phyloP scores from a whole-genome alignment of 2,797 vertebrate genomes.

The Myiotriccus ornatus region DNA sequence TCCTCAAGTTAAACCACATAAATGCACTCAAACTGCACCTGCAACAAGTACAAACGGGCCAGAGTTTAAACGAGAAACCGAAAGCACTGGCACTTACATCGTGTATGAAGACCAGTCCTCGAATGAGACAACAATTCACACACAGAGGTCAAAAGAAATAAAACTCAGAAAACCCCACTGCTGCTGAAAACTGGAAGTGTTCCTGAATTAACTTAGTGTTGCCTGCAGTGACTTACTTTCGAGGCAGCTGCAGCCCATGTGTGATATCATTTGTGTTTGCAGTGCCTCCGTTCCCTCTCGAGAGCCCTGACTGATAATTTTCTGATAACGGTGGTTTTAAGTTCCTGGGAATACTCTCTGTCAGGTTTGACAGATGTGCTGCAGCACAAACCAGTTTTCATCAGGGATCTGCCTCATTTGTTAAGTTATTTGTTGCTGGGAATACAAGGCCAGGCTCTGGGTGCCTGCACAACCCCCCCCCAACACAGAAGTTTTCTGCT shows the following conservation, averaged over 20 bases:
- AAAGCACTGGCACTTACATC: neutral
- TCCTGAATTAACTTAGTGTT: neutral
- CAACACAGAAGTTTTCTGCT: too few species aligned
- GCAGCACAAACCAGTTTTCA: neutral
- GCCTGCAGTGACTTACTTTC: neutral
- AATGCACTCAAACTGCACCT: accelerated
- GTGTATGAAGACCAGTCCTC: accelerated
- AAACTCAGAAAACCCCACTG: neutral
- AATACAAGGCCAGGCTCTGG: neutral
- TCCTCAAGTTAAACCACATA: neutral
- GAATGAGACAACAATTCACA: neutral
- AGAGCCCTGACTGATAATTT: neutral
- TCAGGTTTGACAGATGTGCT: neutral
- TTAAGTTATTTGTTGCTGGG: neutral
- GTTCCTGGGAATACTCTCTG: neutral
- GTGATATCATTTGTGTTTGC: neutral
- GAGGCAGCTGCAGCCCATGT: neutral
- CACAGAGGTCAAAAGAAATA: neutral
- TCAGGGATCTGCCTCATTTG: neutral
- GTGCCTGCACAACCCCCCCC: neutral
- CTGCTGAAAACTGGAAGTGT: neutral
- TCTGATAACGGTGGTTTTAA: accelerated
- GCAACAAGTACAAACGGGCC: accelerated
- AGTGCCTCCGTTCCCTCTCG: accelerated
- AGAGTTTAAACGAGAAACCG: neutral